Conservation (phyloP, 2,113 vertebrate species). For the Calyptomena viridis region DNA sequence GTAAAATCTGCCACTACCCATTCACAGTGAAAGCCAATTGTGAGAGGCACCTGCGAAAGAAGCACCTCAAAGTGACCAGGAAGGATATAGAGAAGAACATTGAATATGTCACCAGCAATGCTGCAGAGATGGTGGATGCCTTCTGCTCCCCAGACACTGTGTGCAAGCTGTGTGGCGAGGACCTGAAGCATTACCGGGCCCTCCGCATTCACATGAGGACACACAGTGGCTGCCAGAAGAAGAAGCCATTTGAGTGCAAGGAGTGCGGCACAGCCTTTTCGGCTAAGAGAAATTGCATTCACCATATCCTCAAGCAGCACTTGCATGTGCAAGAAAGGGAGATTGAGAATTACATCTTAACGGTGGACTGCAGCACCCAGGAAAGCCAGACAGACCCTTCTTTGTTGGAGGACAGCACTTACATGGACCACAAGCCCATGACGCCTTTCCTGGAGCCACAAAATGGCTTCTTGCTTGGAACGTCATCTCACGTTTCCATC, state of each 20-base stretch:
- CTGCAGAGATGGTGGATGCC: conserved; percentile 75
- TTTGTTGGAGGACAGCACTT: conserved; percentile 64
- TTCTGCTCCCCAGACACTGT: conserved; percentile 82
- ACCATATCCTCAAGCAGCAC: conserved; percentile 95
- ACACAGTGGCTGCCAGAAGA: conserved; percentile 89
- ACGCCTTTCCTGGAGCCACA: conserved; percentile 72
- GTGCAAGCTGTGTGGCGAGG: conserved; percentile 89
- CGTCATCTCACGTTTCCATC: conserved; percentile 57
- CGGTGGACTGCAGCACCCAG: conserved; percentile 62
- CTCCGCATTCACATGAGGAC: conserved; percentile 94
- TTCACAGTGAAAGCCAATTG: conserved; percentile 99
- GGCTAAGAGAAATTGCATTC: conserved; percentile 93
- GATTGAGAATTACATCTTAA: conserved; percentile 89
- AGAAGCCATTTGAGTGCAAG: conserved; percentile 92
- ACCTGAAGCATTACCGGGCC: conserved; percentile 89
- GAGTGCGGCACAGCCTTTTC: conserved; percentile 90
- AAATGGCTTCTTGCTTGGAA: conserved; percentile 40
- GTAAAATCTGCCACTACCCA: conserved; percentile 96
- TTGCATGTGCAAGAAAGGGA: conserved; percentile 90
- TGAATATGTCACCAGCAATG: conserved; percentile 87
- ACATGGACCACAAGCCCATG: conserved; percentile 67
- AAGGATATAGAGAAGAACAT: conserved; percentile 98
- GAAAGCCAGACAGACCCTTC: conserved; percentile 48
- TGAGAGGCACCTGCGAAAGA: conserved; percentile 95
- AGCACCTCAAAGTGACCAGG: conserved; percentile 91